A percentile compares a stretch with the other conserved stretches of the same genome.
Conservation (phyloP, 2,113 vertebrate species). For the Porphyrio hochstetteri region DNA sequence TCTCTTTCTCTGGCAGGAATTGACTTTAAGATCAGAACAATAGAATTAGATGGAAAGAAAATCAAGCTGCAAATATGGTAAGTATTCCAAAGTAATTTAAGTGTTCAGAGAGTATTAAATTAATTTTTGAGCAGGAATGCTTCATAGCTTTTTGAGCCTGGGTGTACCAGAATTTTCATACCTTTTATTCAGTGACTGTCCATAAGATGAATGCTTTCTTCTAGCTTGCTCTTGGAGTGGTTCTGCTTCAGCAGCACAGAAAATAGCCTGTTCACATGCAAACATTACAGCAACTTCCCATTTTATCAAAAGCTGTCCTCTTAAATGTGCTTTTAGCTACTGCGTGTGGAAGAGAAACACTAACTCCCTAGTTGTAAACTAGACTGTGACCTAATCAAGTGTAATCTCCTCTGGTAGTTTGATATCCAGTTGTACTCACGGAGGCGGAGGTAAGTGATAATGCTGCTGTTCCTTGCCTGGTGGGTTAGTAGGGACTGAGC, state of each 20-base stretch:
- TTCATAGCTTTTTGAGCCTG: neutral
- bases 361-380: neutral
- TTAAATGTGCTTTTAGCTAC: neutral
- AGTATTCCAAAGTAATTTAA: conserved; percentile 54
- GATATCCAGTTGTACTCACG: neutral
- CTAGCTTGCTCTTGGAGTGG: neutral
- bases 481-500: neutral
- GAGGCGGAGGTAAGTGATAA: neutral
- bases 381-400: neutral
- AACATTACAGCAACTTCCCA: neutral
- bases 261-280: neutral
- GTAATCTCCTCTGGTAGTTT: neutral
- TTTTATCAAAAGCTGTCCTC: neutral
- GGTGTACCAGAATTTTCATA: neutral
- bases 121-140: neutral
- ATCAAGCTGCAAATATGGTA: conserved; percentile 99
- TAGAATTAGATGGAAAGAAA: conserved; percentile 96
- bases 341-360: neutral
- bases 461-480: neutral
- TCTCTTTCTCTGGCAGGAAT: conserved; percentile 85
- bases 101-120: neutral
- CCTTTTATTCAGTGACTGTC: neutral
- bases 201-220: neutral
- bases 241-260: neutral
- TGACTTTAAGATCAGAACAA: conserved; percentile 98